Evolutionary conservation across 1,140 invertebrate species (phyloP), one percentile per base, ranked within the genome.

Genomic region (Monochamus saltuarius): DNA sequence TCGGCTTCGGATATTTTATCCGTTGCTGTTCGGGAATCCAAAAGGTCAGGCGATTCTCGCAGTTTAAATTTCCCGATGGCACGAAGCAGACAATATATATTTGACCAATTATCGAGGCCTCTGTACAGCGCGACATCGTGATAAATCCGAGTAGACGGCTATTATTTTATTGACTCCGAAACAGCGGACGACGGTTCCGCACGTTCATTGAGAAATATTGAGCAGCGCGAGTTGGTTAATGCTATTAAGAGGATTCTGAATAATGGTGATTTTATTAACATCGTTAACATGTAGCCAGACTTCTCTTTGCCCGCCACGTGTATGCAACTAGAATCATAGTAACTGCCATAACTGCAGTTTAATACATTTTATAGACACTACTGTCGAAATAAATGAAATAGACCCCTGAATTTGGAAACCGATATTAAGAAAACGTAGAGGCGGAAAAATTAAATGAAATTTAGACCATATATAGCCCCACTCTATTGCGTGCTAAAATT

Each of bases 41-140:
- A 47, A 50, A 57, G 56, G 34, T 57, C 56, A 57, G 53, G 39
- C 43, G 43, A 35, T 42, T 34, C 42, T n/a, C 17, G 34, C 43
- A 47, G 35, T 57, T 57, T 50, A 50, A 50, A 57, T 47, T 47
- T 50, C 46, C 35, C 35, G 4, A 47, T 60, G 43, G 66, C 59
- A 68, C 66, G 63, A 65, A 53, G 56, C 45, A 63, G 63, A 68
- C 63, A 54, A 68, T 68, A 68, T 29, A 29, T 68, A 68, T 68
- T 68, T 65, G 55, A 68, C 66, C 66, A 68, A 68, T 68, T 68
- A 68, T 62, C 63, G 63, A 56, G 57, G 53, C 40, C 62, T 60
- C 61, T 62, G 59, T 65, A 61, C 59, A 62, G 40, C 53, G 56
- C 45, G 59, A 65, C 60, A 65, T 61, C 65, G 65, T 66, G 65